Conservation (phyloP, 2,797 vertebrate species). For the Enteromius mattozi region DNA sequence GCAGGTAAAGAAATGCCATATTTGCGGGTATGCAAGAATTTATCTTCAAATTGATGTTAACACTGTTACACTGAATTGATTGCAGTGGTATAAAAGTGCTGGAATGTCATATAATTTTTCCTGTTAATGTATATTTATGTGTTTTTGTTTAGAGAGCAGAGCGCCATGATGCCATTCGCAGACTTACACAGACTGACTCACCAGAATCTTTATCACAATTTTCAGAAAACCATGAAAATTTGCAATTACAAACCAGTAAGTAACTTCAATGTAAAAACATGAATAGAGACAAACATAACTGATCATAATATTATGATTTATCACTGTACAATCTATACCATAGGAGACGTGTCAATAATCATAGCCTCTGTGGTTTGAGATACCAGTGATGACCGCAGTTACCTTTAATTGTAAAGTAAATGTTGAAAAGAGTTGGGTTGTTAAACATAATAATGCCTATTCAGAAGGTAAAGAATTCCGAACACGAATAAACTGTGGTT, state of each 20-base stretch:
- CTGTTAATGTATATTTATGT: background rate
- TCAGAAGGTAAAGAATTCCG: background rate
- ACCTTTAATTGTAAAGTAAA: background rate
- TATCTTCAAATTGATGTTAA: background rate
- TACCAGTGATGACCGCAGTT: background rate
- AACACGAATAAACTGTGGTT: background rate
- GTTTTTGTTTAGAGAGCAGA: conserved; percentile 74
- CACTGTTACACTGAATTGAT: background rate
- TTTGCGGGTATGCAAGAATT: background rate
- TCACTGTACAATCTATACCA: background rate
- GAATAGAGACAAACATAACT: background rate
- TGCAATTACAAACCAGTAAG: conserved; percentile 56
- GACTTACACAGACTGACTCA: conserved; percentile 45
- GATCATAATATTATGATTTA: background rate
- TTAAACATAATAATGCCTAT: conserved; percentile 1
- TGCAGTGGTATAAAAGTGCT: too few species aligned
- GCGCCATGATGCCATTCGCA: conserved; percentile 67
- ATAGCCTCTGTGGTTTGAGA: background rate
- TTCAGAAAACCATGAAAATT: conserved; percentile 33
- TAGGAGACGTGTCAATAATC: background rate
- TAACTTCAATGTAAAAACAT: background rate
- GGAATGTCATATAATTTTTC: background rate
- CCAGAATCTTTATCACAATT: background rate
- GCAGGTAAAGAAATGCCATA: conserved; percentile 35
- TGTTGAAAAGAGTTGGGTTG: background rate